Conservation (phyloP, 2,888 invertebrate genomes). For the Lithophane leautieri region DNA sequence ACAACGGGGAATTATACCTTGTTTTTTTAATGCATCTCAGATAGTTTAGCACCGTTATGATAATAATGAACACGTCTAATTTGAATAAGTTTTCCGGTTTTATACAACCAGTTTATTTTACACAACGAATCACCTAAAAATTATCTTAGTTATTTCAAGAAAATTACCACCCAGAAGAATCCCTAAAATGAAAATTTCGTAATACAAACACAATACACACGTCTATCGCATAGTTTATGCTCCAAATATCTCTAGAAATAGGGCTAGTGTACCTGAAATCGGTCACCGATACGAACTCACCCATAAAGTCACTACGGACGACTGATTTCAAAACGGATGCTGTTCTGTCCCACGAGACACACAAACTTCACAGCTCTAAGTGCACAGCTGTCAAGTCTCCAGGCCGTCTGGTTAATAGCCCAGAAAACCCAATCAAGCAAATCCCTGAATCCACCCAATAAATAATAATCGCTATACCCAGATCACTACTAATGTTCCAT, state of each 20-base stretch:
- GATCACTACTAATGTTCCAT: slow-evolving; percentile 24
- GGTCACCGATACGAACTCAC: slow-evolving; percentile 76
- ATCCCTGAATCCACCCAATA: slow-evolving; percentile 52
- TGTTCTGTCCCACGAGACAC: slow-evolving; percentile 68
- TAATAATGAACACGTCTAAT: slow-evolving; percentile 34
- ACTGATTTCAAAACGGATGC: slow-evolving; percentile 75
- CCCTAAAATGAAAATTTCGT: slow-evolving; percentile 22
- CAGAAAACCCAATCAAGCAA: slow-evolving; percentile 80
- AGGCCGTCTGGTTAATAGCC: slow-evolving; percentile 80
- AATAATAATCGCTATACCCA: slow-evolving; percentile 27
- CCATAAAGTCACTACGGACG: slow-evolving; percentile 78
- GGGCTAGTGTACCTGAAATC: slow-evolving; percentile 62
- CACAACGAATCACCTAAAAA: background rate
- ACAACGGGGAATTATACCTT: slow-evolving; percentile 32
- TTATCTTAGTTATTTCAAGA: background rate
- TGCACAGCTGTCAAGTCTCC: slow-evolving; percentile 72
- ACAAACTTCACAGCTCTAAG: slow-evolving; percentile 69
- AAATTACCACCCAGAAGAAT: slow-evolving; percentile 11
- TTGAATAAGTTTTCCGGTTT: slow-evolving; percentile 45
- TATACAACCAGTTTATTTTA: slow-evolving; percentile 41
- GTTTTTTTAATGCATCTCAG: slow-evolving; percentile 5
- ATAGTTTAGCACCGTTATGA: slow-evolving; percentile 43
- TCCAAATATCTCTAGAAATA: slow-evolving; percentile 68
- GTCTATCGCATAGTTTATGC: slow-evolving; percentile 51
- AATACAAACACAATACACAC: slow-evolving; percentile 35